phyloP scores from a whole-genome alignment of 2,797 vertebrate genomes.

The Brotula barbata region DNA sequence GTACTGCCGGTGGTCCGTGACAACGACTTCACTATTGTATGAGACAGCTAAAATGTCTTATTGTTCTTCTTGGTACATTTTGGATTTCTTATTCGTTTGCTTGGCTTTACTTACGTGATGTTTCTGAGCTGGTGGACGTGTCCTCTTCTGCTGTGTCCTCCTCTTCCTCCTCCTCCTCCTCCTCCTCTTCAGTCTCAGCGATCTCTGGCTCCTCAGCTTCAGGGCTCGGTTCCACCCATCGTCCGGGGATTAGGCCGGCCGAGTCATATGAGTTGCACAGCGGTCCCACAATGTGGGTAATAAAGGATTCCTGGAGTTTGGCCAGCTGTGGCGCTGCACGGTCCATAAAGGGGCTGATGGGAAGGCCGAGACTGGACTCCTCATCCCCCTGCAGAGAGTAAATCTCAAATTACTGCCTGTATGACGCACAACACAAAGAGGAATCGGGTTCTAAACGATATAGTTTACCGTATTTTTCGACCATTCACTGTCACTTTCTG shows the following conservation, averaged over 20 bases:
- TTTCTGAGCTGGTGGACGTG: slow-evolving; percentile 84
- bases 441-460: not conserved
- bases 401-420: slow-evolving; percentile 9
- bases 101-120: slow-evolving; percentile 75
- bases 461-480: not conserved
- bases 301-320: slow-evolving; percentile 98
- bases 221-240: slow-evolving; percentile 85
- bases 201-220: slow-evolving; percentile 83
- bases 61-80: too few relatives aligned
- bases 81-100: not conserved
- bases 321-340: slow-evolving; percentile 95
- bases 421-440: not conserved
- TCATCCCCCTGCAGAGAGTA: slow-evolving; percentile 89
- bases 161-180: slow-evolving; percentile 81
- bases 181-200: slow-evolving; percentile 81
- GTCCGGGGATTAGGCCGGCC: slow-evolving; percentile 92
- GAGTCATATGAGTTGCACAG: slow-evolving; percentile 96
- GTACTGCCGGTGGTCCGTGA: too few relatives aligned
- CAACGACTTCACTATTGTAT: too few relatives aligned
- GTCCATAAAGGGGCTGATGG: slow-evolving; percentile 98
- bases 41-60: too few relatives aligned
- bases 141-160: slow-evolving; percentile 84
- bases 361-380: slow-evolving; percentile 92
- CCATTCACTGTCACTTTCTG: too few relatives aligned
- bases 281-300: slow-evolving; percentile 97